phyloP scores from a whole-genome alignment of 2,113 vertebrate genomes.

The Periophthalmodon schlosseri region DNA sequence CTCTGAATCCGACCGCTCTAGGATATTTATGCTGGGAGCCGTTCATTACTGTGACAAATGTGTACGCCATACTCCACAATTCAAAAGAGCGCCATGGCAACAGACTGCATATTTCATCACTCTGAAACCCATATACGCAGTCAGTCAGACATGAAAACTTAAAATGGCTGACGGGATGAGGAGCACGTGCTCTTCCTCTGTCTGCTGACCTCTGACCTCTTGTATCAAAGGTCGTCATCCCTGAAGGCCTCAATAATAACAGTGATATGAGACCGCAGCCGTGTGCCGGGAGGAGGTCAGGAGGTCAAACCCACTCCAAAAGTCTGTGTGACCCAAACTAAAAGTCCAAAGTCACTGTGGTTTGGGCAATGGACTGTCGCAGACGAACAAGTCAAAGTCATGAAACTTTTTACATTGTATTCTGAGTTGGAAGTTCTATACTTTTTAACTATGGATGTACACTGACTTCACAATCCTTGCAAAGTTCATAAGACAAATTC shows the following conservation, averaged over 20 bases:
- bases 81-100: too few relatives aligned
- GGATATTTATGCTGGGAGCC: too few relatives aligned
- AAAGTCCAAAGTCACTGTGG: background rate
- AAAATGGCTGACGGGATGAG: conserved; percentile 2
- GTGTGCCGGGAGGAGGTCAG: background rate
- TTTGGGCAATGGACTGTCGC: background rate
- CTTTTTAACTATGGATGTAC: background rate
- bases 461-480: background rate
- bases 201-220: background rate
- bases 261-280: background rate
- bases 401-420: background rate
- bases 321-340: background rate
- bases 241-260: conserved; percentile 7
- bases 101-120: too few relatives aligned
- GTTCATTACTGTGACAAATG: too few relatives aligned
- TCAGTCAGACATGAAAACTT: conserved; percentile 6
- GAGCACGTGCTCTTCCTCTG: background rate
- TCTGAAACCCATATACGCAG: too few relatives aligned
- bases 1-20: too few relatives aligned
- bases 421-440: background rate
- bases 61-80: too few relatives aligned
- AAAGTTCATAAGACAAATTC: background rate
- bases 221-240: background rate
- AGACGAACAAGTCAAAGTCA: background rate
- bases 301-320: background rate